These are phyloP conservation scores for Pandemis cinnamomeana DNA, from an alignment of 2,888 invertebrate species.

Conservation along the genomic window DNA sequence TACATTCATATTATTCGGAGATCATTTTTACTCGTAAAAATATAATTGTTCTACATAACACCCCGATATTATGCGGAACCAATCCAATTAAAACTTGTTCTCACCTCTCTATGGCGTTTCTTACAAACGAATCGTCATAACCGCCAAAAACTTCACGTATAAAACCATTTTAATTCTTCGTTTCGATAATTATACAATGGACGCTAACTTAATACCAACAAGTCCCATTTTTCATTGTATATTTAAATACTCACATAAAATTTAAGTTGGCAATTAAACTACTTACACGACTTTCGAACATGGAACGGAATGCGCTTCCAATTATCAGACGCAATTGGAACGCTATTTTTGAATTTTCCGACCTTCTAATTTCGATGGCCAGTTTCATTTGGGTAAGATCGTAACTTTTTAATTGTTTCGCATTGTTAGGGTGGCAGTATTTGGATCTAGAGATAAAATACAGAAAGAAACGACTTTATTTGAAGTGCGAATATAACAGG, in stretches of 20 bases:
- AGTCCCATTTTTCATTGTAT: neutral
- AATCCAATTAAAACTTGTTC: conserved; percentile 5
- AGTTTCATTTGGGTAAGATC: neutral
- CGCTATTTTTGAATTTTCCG: conserved; percentile 34
- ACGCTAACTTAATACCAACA: neutral
- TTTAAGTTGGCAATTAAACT: neutral
- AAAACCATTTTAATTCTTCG: neutral
- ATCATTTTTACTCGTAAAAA: conserved; percentile 3
- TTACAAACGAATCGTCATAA: neutral
- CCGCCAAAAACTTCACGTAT: neutral
- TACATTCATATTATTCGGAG: neutral
- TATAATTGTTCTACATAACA: conserved; percentile 6
- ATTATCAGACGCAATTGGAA: conserved; percentile 45
- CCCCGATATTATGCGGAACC: conserved; percentile 9
- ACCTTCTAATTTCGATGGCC: conserved; percentile 27
- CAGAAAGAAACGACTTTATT: neutral
- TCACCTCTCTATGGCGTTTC: neutral
- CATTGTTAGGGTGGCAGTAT: neutral
- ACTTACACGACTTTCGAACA: conserved; percentile 51
- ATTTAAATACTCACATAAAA: neutral
- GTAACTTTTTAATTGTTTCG: conserved; percentile 2
- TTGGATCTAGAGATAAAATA: neutral
- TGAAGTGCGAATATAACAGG: too few relatives aligned
- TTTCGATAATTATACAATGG: neutral
- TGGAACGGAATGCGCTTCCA: conserved; percentile 39